Base-by-base conservation (phyloP, 2,888 invertebrate species). In the Drosophila tanythrix region DNA sequence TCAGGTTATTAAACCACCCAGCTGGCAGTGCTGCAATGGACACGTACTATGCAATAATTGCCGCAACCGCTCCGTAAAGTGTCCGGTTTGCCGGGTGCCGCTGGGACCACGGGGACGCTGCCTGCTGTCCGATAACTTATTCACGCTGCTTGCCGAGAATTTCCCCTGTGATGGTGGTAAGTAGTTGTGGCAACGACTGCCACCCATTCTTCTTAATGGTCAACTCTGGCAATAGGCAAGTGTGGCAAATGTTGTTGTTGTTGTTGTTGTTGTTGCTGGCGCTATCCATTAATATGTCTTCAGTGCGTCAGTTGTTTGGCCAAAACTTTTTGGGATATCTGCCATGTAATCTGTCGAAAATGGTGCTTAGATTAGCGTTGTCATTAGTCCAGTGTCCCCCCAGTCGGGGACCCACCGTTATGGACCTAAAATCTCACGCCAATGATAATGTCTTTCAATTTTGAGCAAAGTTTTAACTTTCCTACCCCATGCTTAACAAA, bases 11-110 rank as follows among this genome's bases (percentile, higher is more conserved):
- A 92, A 92, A 79, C 93, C 94, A 77, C 94, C 94, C 60, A 93
- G 93, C 72, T 93, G 92, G 91, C 94, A 94, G 83, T 94, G 94
- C 81, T 93, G 93, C 90, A 93, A 94, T 83, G 94, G 94, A 76
- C 94, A 94, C 89, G 92, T 94, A 68, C 90, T 94, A 27, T 94
- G 94, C 82, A 92, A 93, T 86, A 92, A 92, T 82, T 94, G 94
- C 87, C 93, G 94, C 79, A 90, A 91, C 80, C 92, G 93, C 70
- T 92, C 93, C 33, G 92, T 92, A 59, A 92, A 93, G 79, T 94
- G 94, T 88, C 94, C 94, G 61, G 92, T 94, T 68, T 94, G 94
- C 83, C 92, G 94, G 53, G 93, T 93, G 72, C 91, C 93, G 51
- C 79, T 94, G 83, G 93, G 93, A 65, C 93, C 93, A 52, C 88